Evolutionary conservation across 2,797 vertebrate species (phyloP).

Genomic region (Lophotriccus pileatus): DNA sequence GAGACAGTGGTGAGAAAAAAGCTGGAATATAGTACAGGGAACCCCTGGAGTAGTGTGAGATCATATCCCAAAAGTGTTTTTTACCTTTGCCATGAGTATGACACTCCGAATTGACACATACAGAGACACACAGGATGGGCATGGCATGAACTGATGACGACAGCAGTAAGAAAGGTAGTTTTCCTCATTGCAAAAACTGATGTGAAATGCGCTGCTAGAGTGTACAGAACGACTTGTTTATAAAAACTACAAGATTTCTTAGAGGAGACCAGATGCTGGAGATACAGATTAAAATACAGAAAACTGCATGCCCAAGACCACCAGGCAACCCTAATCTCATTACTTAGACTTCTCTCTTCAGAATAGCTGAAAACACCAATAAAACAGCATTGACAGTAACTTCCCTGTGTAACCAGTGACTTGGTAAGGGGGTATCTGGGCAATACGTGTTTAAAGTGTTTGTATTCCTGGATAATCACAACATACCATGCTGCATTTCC

Average conservation of each 20-base stretch:
- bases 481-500: conserved; percentile 93
- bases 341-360: background rate
- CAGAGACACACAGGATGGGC: fast-evolving
- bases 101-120: fast-evolving
- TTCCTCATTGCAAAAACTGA: background rate
- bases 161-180: background rate
- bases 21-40: background rate
- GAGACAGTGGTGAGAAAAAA: fast-evolving
- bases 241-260: background rate
- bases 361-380: background rate
- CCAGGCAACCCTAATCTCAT: background rate
- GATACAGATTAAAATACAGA: background rate
- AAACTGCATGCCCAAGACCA: background rate
- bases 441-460: background rate
- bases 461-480: background rate
- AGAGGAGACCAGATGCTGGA: background rate
- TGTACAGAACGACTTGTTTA: background rate
- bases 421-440: background rate
- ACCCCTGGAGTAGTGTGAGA: background rate
- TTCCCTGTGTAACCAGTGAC: background rate
- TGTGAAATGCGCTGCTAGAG: background rate
- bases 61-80: background rate
- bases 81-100: background rate
- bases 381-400: background rate
- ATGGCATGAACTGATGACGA: fast-evolving